Evolutionary conservation across 2,113 vertebrate species (phyloP).

Genomic region (Dermatemys mawii): DNA sequence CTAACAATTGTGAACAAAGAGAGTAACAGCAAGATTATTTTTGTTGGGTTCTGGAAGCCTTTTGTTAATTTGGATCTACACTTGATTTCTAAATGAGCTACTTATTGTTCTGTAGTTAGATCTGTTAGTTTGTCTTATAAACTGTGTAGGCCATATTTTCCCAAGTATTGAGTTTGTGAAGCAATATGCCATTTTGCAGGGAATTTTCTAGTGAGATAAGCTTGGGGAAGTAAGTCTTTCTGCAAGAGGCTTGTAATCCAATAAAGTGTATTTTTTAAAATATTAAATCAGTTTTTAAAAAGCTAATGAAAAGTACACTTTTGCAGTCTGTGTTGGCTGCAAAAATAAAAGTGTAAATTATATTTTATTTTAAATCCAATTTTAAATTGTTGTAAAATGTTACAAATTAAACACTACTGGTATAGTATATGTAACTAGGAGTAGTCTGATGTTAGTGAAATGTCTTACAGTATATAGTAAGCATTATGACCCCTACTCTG

Average conservation of each 20-base stretch:
- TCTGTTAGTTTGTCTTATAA: not conserved
- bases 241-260: not conserved
- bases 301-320: not conserved
- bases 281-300: not conserved
- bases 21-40: not conserved
- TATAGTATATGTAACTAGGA: not conserved
- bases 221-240: not conserved
- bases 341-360: not conserved
- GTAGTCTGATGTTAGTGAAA: not conserved
- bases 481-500: not conserved
- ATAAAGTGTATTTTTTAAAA: not conserved
- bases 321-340: not conserved
- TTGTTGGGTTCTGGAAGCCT: slow-evolving; percentile 61
- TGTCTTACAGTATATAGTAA: not conserved
- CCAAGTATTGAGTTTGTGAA: not conserved
- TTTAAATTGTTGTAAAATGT: not conserved
- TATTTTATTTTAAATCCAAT: not conserved
- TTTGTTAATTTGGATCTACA: slow-evolving; percentile 65
- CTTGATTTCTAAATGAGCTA: slow-evolving; percentile 65
- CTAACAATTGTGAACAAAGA: slow-evolving; percentile 44
- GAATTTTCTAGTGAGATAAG: slow-evolving; percentile 26
- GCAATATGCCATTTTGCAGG: not conserved
- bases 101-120: slow-evolving; percentile 50
- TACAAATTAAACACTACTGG: not conserved
- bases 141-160: slow-evolving; percentile 20